These are phyloP conservation scores for Tolypeutes matacus DNA, from an alignment of 2,797 vertebrate genomes.

Conservation along the genomic window DNA sequence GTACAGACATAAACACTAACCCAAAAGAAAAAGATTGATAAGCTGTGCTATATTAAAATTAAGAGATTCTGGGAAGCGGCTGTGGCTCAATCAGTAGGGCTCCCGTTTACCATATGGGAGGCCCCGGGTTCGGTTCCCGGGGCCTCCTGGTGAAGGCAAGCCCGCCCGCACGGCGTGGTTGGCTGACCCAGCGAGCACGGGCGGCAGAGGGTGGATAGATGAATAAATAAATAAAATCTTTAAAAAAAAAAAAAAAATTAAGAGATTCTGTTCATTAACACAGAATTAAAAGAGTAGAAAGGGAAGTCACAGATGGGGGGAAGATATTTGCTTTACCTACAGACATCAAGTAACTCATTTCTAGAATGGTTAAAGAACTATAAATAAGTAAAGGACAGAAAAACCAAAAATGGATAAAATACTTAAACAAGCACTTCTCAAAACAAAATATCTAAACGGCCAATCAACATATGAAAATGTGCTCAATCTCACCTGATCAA, in stretches of 20 bases:
- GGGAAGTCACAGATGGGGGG: neutral
- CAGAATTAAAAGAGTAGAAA: neutral
- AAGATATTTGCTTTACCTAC: neutral
- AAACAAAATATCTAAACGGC: neutral
- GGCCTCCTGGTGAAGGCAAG: too few species aligned
- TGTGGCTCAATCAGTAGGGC: too few species aligned
- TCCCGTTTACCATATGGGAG: too few species aligned
- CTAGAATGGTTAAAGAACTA: constrained; percentile 10
- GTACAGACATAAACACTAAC: neutral
- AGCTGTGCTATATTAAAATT: neutral
- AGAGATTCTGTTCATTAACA: neutral
- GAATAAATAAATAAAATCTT: too few species aligned
- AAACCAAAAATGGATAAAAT: neutral
- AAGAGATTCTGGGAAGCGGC: neutral
- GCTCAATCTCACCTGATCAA: neutral
- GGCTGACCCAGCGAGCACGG: too few species aligned
- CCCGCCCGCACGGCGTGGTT: too few species aligned
- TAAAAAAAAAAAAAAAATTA: too few species aligned
- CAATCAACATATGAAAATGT: neutral
- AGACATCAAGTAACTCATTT: neutral
- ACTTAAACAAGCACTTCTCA: neutral
- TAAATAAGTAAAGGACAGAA: neutral
- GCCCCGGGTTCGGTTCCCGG: too few species aligned
- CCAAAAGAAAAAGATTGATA: neutral
- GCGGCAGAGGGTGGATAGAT: too few species aligned